Evolutionary conservation across 2,797 vertebrate genomes (phyloP).

Genomic region (Megalops cyprinoides): DNA sequence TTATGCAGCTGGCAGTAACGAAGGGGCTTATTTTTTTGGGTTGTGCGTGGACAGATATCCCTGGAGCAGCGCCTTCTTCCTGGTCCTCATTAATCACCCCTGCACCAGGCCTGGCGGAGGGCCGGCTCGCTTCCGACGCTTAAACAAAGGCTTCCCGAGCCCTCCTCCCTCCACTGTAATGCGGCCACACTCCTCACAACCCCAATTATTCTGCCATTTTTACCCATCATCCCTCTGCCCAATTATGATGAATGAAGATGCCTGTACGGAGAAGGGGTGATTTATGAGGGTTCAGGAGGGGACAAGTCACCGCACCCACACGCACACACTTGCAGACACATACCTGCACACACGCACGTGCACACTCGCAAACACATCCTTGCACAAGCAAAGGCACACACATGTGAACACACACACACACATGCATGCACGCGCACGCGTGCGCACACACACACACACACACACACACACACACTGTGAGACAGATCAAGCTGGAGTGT

Average conservation of each 20-base stretch:
- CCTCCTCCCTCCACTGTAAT: neutral
- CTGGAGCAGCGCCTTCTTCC: neutral
- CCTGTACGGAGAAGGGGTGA: neutral
- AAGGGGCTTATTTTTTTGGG: neutral
- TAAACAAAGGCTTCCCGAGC: neutral
- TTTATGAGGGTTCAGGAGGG: neutral
- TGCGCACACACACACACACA: too few species aligned
- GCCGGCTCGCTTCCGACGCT: neutral
- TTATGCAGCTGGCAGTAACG: constrained; percentile 14
- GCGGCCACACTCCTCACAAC: neutral
- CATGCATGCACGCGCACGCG: too few species aligned
- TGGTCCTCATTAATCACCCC: constrained; percentile 29
- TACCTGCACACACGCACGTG: neutral
- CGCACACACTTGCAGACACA: neutral
- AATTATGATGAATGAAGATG: neutral
- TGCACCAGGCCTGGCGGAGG: constrained; percentile 6
- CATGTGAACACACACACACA: too few species aligned
- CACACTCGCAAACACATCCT: too few species aligned
- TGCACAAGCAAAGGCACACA: too few species aligned
- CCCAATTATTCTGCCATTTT: constrained; percentile 20
- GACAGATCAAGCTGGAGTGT: too few species aligned
- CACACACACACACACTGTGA: too few species aligned
- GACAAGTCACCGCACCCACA: neutral
- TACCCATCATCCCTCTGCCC: too few species aligned
- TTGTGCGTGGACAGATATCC: constrained; percentile 9